Evolutionary conservation across 2,113 vertebrate genomes (phyloP).

Genomic region (Ptilorrhoa leucosticta): DNA sequence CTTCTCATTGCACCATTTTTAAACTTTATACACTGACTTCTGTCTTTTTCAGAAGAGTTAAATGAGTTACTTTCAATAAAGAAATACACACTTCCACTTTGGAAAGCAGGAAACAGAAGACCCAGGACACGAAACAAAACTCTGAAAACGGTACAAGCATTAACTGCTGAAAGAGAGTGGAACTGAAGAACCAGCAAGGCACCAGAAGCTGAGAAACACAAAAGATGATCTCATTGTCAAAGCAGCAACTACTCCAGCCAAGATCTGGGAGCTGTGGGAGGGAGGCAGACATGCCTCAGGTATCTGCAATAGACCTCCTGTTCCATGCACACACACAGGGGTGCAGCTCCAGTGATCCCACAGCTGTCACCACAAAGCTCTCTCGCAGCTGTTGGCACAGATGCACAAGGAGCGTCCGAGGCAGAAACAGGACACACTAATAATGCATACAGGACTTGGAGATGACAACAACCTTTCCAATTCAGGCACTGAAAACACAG

Average conservation of each 20-base stretch:
- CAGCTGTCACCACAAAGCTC: neutral
- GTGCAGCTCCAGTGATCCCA: neutral
- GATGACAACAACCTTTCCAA: neutral
- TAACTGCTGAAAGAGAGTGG: neutral
- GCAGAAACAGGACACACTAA: neutral
- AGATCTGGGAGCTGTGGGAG: neutral
- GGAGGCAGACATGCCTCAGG: neutral
- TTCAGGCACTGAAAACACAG: neutral
- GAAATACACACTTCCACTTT: neutral
- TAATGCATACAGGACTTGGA: neutral
- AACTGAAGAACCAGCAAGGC: neutral
- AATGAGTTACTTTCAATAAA: neutral
- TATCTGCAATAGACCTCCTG: neutral
- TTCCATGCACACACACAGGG: neutral
- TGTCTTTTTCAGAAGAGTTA: neutral
- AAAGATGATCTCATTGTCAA: neutral
- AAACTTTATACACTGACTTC: neutral
- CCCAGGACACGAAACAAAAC: neutral
- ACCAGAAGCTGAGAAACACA: neutral
- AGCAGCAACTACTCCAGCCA: neutral
- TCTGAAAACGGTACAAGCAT: neutral
- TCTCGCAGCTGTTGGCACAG: neutral
- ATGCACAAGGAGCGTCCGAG: too few relatives aligned
- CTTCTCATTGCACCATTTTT: neutral
- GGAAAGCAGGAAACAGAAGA: neutral